Percentiles rank a stretch among this genome's conserved stretches.
Evolutionary conservation across 1,140 invertebrate genomes (phyloP).

Genomic region (Bicyclus anynana): DNA sequence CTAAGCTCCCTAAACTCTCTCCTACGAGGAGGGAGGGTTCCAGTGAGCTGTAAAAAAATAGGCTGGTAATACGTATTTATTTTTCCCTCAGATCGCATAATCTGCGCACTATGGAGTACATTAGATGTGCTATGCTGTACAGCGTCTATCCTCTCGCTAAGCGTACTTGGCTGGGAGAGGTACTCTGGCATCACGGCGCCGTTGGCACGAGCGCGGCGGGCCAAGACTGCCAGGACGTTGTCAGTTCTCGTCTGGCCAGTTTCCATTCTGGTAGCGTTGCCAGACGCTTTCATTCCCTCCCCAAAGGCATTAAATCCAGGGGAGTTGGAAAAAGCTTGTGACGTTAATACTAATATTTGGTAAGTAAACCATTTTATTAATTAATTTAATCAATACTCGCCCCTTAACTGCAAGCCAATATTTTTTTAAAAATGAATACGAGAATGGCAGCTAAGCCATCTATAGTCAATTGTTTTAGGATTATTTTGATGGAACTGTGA

Average conservation of each 20-base stretch:
- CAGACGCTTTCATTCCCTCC: conserved; percentile 52
- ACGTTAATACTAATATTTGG: conserved; percentile 79
- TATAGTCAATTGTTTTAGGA: no score
- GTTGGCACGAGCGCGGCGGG: conserved; percentile 40
- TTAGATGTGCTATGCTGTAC: conserved; percentile 82
- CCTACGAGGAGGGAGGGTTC: no score
- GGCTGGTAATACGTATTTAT: background rate
- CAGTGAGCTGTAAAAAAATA: no score
- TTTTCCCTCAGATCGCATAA: conserved; percentile 63
- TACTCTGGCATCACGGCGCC: conserved; percentile 81
- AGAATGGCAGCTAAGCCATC: no score
- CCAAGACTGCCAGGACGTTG: conserved; percentile 34
- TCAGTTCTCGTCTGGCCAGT: conserved; percentile 49
- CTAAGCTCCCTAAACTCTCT: no score
- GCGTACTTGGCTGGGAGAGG: conserved; percentile 80
- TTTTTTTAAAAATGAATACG: no score
- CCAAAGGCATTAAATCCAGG: conserved; percentile 48
- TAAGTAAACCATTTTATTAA: no score
- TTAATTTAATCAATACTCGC: no score
- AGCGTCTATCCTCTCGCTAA: conserved; percentile 81
- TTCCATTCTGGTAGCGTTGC: conserved; percentile 68
- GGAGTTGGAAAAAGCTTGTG: conserved; percentile 67
- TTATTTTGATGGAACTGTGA: no score
- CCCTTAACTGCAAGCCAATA: no score
- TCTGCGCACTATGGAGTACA: conserved; percentile 80